Evolutionary conservation across 1,140 invertebrate species (phyloP), one percentile per base, ranked within the genome.

Genomic region (Micrasema longulum): DNA sequence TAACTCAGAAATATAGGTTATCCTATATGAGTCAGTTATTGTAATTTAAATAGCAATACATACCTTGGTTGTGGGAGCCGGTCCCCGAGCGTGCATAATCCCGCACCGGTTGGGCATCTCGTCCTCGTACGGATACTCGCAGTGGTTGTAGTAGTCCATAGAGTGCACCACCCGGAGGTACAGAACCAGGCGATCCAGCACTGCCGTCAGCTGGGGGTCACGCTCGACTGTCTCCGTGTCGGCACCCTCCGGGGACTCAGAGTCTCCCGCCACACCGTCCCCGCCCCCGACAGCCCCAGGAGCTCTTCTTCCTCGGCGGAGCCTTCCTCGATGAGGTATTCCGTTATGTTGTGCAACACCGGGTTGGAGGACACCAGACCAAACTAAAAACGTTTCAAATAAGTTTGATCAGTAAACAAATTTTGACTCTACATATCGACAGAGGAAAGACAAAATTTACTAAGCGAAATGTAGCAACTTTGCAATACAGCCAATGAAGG

Each of bases 21-120:
- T n/a, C n/a, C n/a, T n/a, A n/a, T n/a, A n/a, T n/a, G n/a, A n/a
- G n/a, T n/a, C n/a, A n/a, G n/a, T n/a, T n/a, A n/a, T n/a, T n/a
- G n/a, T n/a, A n/a, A n/a, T n/a, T n/a, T n/a, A n/a, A n/a, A n/a
- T n/a, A 14, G 14, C 47, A 14, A 10, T 1, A 47, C 82, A 88
- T 55, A 96, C 91, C 82, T 95, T 94, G 45, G 89, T 89, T 3
- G 89, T 87, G 1, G 96, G 94, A 2, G 94, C 88, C 16, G 91
- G 90, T 60, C 96, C 97, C 55, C 98, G 87, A 0, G 96, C 96
- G 81, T 99, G 98, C 87, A 99, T 96, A 71, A 99, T 98, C 12
- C 97, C 97, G 84, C 97, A 98, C 26, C 97, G 88, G 82, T 99
- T 99, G 0, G 98, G 98, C 98, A 99, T 99, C 80, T 98, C 97